These are phyloP conservation scores for Plebejus melissa DNA, from an alignment of 2,888 invertebrate genomes.

Conservation along the genomic window DNA sequence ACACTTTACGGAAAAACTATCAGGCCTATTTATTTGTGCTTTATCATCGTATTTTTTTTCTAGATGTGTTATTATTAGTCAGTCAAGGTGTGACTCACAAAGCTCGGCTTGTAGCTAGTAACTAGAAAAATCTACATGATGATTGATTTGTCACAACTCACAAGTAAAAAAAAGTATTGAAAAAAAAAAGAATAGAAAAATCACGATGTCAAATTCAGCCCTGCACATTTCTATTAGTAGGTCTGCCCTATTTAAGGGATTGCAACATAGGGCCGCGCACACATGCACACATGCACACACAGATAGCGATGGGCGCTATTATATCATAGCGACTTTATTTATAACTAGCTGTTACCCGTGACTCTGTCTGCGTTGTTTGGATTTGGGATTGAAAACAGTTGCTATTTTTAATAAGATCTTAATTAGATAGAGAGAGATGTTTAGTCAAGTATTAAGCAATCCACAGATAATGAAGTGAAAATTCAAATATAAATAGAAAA, in stretches of 20 bases:
- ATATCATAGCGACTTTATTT: constrained; percentile 30
- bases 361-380: constrained; percentile 14
- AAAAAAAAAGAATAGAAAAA: constrained; percentile 27
- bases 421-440: neutral
- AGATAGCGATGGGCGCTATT: constrained; percentile 37
- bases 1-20: too few species aligned
- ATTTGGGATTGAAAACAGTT: constrained; percentile 1
- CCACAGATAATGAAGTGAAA: neutral
- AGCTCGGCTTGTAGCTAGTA: too few species aligned
- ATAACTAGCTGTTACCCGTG: constrained; percentile 28
- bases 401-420: neutral
- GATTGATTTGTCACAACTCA: neutral
- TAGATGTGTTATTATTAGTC: too few species aligned
- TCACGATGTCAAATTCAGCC: constrained; percentile 43
- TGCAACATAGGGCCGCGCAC: constrained; percentile 70
- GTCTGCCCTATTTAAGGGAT: constrained; percentile 75
- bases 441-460: neutral
- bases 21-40: too few species aligned
- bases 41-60: too few species aligned
- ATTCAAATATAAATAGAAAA: neutral
- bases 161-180: neutral
- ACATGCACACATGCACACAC: constrained; percentile 42
- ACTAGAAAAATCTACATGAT: too few species aligned
- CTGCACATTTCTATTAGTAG: constrained; percentile 73
- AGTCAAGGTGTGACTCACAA: too few species aligned